These are phyloP conservation scores for Lepidonotus clava DNA, from an alignment of 2,888 invertebrate genomes.

Conservation along the genomic window DNA sequence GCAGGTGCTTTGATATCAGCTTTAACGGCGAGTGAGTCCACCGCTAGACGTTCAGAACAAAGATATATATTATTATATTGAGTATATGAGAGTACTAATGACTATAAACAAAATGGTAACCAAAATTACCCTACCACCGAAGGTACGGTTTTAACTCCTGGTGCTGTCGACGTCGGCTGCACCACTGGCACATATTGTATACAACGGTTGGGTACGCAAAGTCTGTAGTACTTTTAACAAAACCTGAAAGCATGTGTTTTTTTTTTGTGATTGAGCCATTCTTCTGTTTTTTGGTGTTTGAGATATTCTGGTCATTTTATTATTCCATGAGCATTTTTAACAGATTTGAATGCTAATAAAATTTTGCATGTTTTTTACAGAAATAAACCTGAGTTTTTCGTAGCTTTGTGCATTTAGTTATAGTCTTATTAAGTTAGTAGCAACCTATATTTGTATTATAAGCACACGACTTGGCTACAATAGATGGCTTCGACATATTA, in stretches of 20 bases:
- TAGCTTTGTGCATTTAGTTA: constrained; percentile 29
- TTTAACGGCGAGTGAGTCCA: constrained; percentile 6
- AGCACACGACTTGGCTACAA: too few species aligned
- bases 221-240: background rate
- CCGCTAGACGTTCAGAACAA: constrained; percentile 6
- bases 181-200: background rate
- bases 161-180: background rate
- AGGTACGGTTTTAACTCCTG: background rate
- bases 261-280: constrained; percentile 49
- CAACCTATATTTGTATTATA: too few species aligned
- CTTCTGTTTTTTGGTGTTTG: constrained; percentile 47
- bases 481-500: too few species aligned
- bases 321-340: constrained; percentile 50
- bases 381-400: constrained; percentile 45
- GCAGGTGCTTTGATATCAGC: constrained; percentile 16
- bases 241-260: constrained; percentile 20
- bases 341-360: constrained; percentile 53
- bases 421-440: background rate
- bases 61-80: constrained; percentile 1
- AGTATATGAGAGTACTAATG: background rate
- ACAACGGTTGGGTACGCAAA: background rate
- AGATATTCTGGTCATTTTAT: constrained; percentile 53
- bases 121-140: background rate
- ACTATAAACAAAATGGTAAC: background rate
- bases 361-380: constrained; percentile 53